A percentile compares a stretch with the other conserved stretches of the same genome.
Evolutionary conservation across 2,888 invertebrate species (phyloP).

Genomic region (Ephialtes manifestator): DNA sequence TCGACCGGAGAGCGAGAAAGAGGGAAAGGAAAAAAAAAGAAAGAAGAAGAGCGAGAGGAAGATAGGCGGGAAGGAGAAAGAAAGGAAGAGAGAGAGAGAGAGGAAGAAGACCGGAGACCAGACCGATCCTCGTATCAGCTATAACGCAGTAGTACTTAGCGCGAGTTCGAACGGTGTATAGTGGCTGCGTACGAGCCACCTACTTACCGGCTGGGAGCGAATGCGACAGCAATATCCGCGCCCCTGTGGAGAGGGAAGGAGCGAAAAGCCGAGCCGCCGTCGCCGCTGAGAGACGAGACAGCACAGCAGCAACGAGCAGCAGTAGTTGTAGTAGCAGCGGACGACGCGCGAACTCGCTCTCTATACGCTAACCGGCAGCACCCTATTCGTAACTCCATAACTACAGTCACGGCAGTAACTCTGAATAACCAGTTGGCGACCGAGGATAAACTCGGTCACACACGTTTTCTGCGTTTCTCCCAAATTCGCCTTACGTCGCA

Average conservation of each 20-base stretch:
- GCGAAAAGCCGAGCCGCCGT: conserved; percentile 13
- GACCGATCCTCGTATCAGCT: conserved; percentile 44
- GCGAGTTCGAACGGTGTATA: conserved; percentile 60
- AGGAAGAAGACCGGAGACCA: conserved; percentile 22
- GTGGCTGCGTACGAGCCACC: conserved; percentile 65
- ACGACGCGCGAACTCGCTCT: conserved; percentile 25
- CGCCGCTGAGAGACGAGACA: conserved; percentile 24
- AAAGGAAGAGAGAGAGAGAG: not conserved
- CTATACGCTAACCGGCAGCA: conserved; percentile 12
- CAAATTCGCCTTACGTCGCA: not conserved
- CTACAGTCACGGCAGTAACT: not conserved
- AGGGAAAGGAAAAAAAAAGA: conserved; percentile 12
- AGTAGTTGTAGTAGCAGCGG: conserved; percentile 59
- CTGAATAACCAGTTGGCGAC: conserved; percentile 3
- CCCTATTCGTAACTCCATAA: conserved; percentile 20
- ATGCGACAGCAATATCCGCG: conserved; percentile 28
- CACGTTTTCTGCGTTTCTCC: not conserved
- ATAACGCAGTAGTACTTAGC: conserved; percentile 46
- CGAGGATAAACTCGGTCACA: conserved; percentile 5
- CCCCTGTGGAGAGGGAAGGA: conserved; percentile 46
- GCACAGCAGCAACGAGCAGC: conserved; percentile 59
- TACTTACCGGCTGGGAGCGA: conserved; percentile 68
- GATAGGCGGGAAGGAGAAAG: not conserved
- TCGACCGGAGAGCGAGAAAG: conserved; percentile 60
- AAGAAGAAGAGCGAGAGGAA: conserved; percentile 20